Evolutionary conservation across 2,888 invertebrate species (phyloP).

Genomic region (Scotopteryx bipunctaria): DNA sequence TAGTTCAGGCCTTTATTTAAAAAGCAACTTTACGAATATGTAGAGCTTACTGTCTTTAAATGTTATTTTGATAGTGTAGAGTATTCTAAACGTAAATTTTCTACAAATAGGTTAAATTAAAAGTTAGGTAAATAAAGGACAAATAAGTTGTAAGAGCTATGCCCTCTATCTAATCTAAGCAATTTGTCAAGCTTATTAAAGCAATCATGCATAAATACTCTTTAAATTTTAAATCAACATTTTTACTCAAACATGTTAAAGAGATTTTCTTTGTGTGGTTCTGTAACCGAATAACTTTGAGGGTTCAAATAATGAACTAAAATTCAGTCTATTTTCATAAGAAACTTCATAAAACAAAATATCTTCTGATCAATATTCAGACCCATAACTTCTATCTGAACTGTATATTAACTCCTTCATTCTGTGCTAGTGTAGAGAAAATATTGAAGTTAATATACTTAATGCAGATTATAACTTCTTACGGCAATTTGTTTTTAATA

Average conservation of each 20-base stretch:
- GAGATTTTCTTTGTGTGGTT: background rate
- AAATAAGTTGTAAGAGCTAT: background rate
- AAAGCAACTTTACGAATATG: too few species aligned
- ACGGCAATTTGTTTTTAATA: background rate
- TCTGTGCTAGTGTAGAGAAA: background rate
- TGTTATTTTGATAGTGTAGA: too few species aligned
- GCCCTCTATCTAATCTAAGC: background rate
- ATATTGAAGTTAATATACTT: too few species aligned
- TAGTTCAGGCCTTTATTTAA: too few species aligned
- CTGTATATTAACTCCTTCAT: background rate
- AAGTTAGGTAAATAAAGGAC: background rate
- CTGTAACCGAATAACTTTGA: background rate
- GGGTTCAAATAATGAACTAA: background rate
- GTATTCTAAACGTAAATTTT: background rate
- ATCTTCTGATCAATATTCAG: background rate
- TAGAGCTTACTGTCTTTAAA: too few species aligned
- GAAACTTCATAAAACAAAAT: constrained; percentile 5
- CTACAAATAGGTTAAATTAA: background rate
- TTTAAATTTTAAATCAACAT: background rate
- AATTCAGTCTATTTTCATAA: background rate
- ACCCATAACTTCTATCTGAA: background rate
- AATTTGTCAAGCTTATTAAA: background rate
- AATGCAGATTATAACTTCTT: background rate
- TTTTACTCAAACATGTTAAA: background rate
- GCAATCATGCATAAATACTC: background rate